Evolutionary conservation across 2,113 vertebrate genomes (phyloP).

Genomic region (Gymnarchus niloticus): DNA sequence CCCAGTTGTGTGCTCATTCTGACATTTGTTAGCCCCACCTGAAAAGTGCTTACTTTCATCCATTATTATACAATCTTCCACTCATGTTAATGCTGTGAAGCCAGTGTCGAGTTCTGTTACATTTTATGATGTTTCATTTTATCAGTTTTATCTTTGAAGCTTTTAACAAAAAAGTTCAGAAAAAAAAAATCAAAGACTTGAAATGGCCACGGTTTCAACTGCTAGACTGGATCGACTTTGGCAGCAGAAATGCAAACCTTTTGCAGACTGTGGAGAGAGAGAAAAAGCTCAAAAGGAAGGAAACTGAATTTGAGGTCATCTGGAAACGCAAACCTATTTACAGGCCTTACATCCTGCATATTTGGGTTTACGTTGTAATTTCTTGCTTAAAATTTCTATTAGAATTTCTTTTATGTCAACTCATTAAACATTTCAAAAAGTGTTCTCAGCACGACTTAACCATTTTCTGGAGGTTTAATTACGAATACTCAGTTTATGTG

Average conservation of each 20-base stretch:
- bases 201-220: not conserved
- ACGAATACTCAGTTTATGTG: not conserved
- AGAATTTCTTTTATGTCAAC: not conserved
- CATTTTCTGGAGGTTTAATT: not conserved
- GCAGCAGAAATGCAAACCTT: not conserved
- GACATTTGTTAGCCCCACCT: constrained; percentile 1
- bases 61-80: not conserved
- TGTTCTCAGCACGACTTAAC: not conserved
- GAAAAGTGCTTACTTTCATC: not conserved
- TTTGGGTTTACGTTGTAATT: not conserved
- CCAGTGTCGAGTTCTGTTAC: constrained; percentile 38
- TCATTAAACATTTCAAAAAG: not conserved
- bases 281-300: not conserved
- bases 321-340: not conserved
- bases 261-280: not conserved
- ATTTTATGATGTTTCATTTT: constrained; percentile 35
- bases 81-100: constrained; percentile 68
- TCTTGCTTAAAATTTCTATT: not conserved
- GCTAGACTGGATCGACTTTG: not conserved
- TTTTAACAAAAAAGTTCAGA: constrained; percentile 1
- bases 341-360: not conserved
- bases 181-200: not conserved
- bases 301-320: not conserved
- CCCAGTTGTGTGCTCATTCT: too few relatives aligned
- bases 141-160: constrained; percentile 30